Evolutionary conservation across 2,797 vertebrate genomes (phyloP).

Genomic region (Tapirus indicus): DNA sequence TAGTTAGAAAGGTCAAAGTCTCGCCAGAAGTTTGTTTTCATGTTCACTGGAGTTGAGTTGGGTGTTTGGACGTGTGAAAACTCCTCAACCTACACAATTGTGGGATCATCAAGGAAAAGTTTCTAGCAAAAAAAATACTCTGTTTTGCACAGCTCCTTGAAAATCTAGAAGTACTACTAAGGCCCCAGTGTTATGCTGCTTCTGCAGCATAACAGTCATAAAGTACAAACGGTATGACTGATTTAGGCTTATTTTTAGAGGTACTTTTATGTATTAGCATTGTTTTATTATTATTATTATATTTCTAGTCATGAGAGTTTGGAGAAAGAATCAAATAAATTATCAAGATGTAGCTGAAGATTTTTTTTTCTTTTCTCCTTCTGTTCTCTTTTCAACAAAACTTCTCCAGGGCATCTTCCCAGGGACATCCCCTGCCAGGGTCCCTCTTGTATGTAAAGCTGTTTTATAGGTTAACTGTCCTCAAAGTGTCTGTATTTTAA

Average conservation of each 20-base stretch:
- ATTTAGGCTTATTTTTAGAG: neutral
- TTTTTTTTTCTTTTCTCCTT: neutral
- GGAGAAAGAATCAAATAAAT: neutral
- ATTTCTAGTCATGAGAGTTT: neutral
- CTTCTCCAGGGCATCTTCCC: neutral
- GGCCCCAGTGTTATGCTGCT: neutral
- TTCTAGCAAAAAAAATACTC: neutral
- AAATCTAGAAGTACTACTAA: neutral
- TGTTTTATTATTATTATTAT: neutral
- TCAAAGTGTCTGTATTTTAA: neutral
- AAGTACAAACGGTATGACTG: neutral
- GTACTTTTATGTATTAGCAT: neutral
- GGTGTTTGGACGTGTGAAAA: conserved; percentile 44
- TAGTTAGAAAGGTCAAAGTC: conserved; percentile 63
- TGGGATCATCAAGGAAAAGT: neutral
- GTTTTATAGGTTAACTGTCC: neutral
- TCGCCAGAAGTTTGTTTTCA: conserved; percentile 36
- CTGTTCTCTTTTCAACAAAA: neutral
- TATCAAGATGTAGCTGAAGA: neutral
- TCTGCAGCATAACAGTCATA: neutral
- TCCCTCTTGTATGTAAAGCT: neutral
- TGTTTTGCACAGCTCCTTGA: neutral
- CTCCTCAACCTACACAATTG: conserved; percentile 28
- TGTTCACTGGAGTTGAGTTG: neutral
- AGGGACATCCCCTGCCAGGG: neutral